phyloP scores from a whole-genome alignment of 2,113 vertebrate species.

The Cacatua alba region DNA sequence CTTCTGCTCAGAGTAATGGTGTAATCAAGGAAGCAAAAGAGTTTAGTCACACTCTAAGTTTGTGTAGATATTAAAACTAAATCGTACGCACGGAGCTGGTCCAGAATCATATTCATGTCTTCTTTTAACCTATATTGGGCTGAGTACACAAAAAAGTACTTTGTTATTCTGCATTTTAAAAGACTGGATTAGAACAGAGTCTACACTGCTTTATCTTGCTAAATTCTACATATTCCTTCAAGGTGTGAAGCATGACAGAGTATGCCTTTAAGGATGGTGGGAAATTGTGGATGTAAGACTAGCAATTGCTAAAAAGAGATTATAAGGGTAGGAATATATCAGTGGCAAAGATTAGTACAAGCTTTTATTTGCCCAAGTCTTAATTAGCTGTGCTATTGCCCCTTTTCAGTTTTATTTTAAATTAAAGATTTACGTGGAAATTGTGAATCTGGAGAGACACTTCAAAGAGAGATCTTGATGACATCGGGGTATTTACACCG shows the following conservation, averaged over 20 bases:
- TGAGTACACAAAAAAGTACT: neutral
- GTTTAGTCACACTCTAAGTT: neutral
- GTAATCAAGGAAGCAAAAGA: neutral
- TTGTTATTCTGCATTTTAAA: neutral
- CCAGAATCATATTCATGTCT: neutral
- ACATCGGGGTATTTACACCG: constrained; percentile 14
- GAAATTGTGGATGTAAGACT: neutral
- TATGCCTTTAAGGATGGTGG: neutral
- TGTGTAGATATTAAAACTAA: neutral
- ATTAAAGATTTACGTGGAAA: neutral
- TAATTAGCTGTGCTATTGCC: neutral
- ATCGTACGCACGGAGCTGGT: neutral
- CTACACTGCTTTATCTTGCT: neutral
- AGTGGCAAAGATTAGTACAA: neutral
- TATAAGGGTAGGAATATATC: neutral
- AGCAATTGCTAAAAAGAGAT: neutral
- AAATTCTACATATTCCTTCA: neutral
- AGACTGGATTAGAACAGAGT: neutral
- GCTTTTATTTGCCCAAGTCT: neutral
- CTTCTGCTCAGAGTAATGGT: neutral
- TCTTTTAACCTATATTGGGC: neutral
- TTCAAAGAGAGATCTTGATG: constrained; percentile 12
- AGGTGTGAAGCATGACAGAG: neutral
- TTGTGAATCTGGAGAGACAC: neutral
- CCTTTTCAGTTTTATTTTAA: constrained; percentile 1